phyloP scores from a whole-genome alignment of 2,888 invertebrate genomes.

The Matsumyia berberina region DNA sequence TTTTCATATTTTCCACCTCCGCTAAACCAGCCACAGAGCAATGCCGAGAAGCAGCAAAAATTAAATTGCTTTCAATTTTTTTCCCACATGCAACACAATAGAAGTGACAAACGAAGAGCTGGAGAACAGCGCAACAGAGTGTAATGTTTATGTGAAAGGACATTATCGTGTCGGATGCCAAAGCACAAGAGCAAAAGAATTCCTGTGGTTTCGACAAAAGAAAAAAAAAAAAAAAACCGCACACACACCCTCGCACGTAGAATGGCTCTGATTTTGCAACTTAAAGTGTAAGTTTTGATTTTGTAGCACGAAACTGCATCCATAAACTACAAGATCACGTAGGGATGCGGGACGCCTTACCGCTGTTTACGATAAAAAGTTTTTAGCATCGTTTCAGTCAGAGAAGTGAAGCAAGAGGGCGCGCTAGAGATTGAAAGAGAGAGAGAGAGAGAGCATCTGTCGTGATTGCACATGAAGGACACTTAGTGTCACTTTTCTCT shows the following conservation, averaged over 20 bases:
- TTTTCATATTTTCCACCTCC: constrained; percentile 82
- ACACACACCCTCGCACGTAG: constrained; percentile 24
- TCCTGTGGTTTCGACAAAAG: constrained; percentile 39
- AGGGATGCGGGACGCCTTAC: constrained; percentile 25
- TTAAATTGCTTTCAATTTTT: constrained; percentile 63
- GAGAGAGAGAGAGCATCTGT: constrained; percentile 56
- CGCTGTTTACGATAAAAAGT: constrained; percentile 62
- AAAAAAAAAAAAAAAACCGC: constrained; percentile 22
- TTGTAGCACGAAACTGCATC: constrained; percentile 65
- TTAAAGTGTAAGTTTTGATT: constrained; percentile 66
- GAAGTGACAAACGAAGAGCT: constrained; percentile 62
- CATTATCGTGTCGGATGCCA: constrained; percentile 68
- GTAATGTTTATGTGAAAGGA: constrained; percentile 70
- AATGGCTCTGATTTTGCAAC: constrained; percentile 55
- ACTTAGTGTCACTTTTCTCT: constrained; percentile 57
- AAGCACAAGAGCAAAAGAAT: constrained; percentile 27
- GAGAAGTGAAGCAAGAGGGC: no score
- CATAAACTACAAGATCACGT: constrained; percentile 71
- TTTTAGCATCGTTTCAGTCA: constrained; percentile 16
- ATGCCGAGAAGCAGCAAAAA: constrained; percentile 16
- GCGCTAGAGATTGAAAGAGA: not conserved
- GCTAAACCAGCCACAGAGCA: constrained; percentile 7
- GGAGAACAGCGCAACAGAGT: constrained; percentile 60
- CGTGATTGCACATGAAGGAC: constrained; percentile 71
- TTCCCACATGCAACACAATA: constrained; percentile 62